Evolutionary conservation across 2,797 vertebrate species (phyloP), one percentile per base, ranked within the genome.

Genomic region (Apogon hyalosoma): DNA sequence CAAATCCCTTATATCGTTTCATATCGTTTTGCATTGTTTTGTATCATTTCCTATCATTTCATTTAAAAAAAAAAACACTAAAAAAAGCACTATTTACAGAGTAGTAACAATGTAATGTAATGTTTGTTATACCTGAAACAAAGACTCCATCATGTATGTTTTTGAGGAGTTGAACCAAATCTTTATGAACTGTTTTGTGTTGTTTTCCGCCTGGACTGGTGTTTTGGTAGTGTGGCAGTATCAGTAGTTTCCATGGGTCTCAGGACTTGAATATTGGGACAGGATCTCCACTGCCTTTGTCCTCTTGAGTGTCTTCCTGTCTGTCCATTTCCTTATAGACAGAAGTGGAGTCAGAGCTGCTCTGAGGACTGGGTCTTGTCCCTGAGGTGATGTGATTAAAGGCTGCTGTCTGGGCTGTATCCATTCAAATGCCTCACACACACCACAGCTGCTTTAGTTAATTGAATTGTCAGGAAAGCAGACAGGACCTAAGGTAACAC

Each of bases 351-450:
- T 68, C 78, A 63, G 65, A 55, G 75, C 59, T 56, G 36, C 56
- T 71, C 3, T 3, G 56, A 71, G 77, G 63, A 60, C 52, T 14
- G 63, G 75, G 63, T 47, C 50, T 53, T 66, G 75, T 73, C 83
- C 60, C 80, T 38, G 68, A 57, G 69, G 85, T 86, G 87, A 90
- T 85, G 76, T 87, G 85, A 89, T 90, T 85, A 86, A 89, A 87
- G 73, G 61, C 73, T 39, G 74, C 61, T 74, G 80, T 90, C 80
- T 80, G 58, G 63, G 53, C 79, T 38, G 59, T 19, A 24, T 24
- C 66, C 73, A 73, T 77, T 84, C 65, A 59, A 68, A 83, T 72
- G 71, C 67, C 69, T 75, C 45, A 11, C 80, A 75, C 83, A 87
- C 77, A 49, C 82, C 69, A 51, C 74, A 46, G 63, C 82, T 85